These are phyloP conservation scores for Hirudo medicinalis DNA, from an alignment of 1,140 invertebrate species.

Conservation along the genomic window DNA sequence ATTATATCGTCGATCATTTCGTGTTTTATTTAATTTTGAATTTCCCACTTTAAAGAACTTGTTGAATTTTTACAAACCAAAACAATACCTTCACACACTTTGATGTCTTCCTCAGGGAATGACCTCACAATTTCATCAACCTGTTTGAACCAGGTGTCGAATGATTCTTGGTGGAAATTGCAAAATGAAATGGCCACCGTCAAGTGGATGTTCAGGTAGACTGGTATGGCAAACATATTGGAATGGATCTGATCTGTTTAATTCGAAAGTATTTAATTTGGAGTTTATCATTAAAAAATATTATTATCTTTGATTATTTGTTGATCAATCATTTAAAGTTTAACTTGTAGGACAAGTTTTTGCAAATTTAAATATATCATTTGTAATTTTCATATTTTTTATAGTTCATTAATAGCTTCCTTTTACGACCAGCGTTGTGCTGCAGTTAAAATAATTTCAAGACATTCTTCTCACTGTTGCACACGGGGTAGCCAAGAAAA, in stretches of 20 bases:
- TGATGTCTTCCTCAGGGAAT: not conserved
- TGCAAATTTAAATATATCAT: too few species aligned
- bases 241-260: not conserved
- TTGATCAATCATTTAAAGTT: too few species aligned
- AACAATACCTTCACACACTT: not conserved
- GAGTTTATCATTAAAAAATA: too few species aligned
- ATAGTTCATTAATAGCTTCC: too few species aligned
- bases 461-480: not conserved
- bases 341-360: too few species aligned
- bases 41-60: not conserved
- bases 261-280: not conserved
- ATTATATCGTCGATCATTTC: too few species aligned
- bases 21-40: not conserved
- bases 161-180: not conserved
- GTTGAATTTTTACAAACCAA: not conserved
- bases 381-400: too few species aligned
- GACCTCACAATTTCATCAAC: not conserved
- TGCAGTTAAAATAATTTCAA: too few species aligned
- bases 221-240: not conserved
- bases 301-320: not conserved
- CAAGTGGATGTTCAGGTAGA: not conserved
- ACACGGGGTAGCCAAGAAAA: not conserved
- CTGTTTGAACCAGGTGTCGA: not conserved
- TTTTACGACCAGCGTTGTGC: too few species aligned
- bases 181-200: not conserved